phyloP scores from a whole-genome alignment of 2,797 vertebrate species.

The Sandelia bainsii region DNA sequence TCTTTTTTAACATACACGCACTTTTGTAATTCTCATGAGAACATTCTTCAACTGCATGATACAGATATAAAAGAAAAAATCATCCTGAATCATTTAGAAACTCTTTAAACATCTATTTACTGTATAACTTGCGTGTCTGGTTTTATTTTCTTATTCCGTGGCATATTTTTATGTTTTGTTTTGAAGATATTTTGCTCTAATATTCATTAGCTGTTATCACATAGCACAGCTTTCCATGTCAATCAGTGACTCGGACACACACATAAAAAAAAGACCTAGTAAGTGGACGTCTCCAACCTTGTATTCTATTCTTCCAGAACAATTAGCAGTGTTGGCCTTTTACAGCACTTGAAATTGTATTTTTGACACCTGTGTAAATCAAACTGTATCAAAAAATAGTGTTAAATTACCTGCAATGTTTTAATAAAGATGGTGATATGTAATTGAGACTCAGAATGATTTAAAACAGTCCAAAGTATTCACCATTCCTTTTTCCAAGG shows the following conservation, averaged over 20 bases:
- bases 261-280: not conserved
- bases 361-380: slow-evolving; percentile 14
- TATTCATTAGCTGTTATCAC: slow-evolving; percentile 26
- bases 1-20: slow-evolving; percentile 8
- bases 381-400: not conserved
- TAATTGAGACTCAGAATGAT: slow-evolving; percentile 22
- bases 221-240: slow-evolving; percentile 21
- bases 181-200: not conserved
- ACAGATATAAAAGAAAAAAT: slow-evolving; percentile 9
- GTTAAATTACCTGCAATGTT: slow-evolving; percentile 1
- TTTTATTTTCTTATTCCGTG: slow-evolving; percentile 8
- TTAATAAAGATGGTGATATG: slow-evolving; percentile 16
- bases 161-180: not conserved
- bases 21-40: slow-evolving; percentile 5
- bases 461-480: slow-evolving; percentile 24
- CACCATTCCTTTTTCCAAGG: slow-evolving; percentile 4
- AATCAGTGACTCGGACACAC: slow-evolving; percentile 11
- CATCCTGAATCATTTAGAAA: slow-evolving; percentile 13
- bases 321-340: slow-evolving; percentile 36
- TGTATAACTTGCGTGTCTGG: not conserved
- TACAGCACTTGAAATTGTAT: slow-evolving; percentile 2
- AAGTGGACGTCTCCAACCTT: not conserved
- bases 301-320: slow-evolving; percentile 24
- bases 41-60: slow-evolving; percentile 12
- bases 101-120: slow-evolving; percentile 11